Percentiles rank a stretch among this genome's conserved stretches.
Evolutionary conservation across 2,888 invertebrate genomes (phyloP).

Genomic region (Machimus rusticus): DNA sequence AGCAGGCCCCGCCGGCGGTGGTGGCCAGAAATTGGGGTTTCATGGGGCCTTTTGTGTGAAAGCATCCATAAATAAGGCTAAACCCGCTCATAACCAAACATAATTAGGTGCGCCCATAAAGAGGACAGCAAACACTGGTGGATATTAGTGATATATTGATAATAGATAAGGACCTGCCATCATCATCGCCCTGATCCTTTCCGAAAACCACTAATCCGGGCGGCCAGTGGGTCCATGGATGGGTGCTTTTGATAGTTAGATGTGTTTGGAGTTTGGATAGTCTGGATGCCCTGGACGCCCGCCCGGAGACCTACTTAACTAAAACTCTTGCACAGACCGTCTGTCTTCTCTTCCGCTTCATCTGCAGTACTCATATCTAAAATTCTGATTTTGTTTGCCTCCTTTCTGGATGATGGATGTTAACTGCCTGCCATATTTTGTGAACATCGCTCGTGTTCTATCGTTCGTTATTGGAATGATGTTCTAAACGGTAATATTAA

Average conservation of each 20-base stretch:
- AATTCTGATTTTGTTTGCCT: slow-evolving; percentile 20
- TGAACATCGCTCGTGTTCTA: slow-evolving; percentile 33
- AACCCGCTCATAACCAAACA: slow-evolving; percentile 23
- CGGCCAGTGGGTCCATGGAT: not conserved
- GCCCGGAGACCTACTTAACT: not conserved
- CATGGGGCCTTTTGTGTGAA: not conserved
- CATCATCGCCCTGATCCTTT: slow-evolving; percentile 5
- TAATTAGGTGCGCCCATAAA: slow-evolving; percentile 20
- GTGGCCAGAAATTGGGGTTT: not conserved
- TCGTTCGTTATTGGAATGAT: slow-evolving; percentile 29
- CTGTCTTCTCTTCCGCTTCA: not conserved
- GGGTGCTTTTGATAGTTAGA: not conserved
- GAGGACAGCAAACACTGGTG: slow-evolving; percentile 20
- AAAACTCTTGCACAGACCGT: not conserved
- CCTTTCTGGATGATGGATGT: slow-evolving; percentile 38
- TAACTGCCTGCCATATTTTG: slow-evolving; percentile 44
- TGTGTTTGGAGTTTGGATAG: not conserved
- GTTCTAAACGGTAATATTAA: slow-evolving; percentile 26
- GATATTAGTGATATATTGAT: slow-evolving; percentile 3
- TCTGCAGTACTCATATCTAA: slow-evolving; percentile 5
- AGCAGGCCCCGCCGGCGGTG: not conserved
- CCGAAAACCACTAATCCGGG: slow-evolving; percentile 9
- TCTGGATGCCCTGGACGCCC: not conserved
- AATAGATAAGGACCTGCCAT: slow-evolving; percentile 25
- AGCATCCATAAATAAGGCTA: slow-evolving; percentile 5